phyloP scores from a whole-genome alignment of 2,888 invertebrate species.

The Onchidella celtica region DNA sequence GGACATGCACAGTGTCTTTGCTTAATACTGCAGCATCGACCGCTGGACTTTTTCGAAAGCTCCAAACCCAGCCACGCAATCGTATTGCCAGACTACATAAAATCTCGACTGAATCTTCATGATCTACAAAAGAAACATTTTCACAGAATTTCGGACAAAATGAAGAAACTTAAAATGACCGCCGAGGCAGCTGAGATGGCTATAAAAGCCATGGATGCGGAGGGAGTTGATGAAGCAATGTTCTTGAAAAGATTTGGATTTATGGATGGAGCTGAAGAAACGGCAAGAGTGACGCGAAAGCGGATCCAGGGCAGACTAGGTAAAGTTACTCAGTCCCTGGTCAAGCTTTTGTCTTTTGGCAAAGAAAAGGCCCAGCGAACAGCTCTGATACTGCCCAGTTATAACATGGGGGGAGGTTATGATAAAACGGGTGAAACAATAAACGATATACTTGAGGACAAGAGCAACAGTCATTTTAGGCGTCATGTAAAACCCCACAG shows the following conservation, averaged over 20 bases:
- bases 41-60: slow-evolving; percentile 9
- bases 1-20: slow-evolving; percentile 26
- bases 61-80: not conserved
- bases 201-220: not conserved
- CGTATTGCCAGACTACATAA: not conserved
- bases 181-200: not conserved
- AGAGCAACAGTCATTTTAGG: too few relatives aligned
- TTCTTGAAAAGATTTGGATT: too few relatives aligned
- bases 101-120: not conserved
- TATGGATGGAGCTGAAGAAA: too few relatives aligned
- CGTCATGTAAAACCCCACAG: not conserved
- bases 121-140: not conserved
- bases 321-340: too few relatives aligned
- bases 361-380: too few relatives aligned
- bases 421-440: too few relatives aligned
- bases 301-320: too few relatives aligned
- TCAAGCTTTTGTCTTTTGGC: too few relatives aligned
- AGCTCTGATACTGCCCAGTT: too few relatives aligned
- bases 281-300: too few relatives aligned
- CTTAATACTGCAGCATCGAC: slow-evolving; percentile 10
- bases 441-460: too few relatives aligned
- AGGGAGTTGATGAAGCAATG: not conserved
- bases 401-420: too few relatives aligned
- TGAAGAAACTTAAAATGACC: not conserved
- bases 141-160: not conserved